phyloP scores from a whole-genome alignment of 2,113 vertebrate genomes.

The Rattus norvegicus region GRCr8 NC_086019.1:173605501-173606000 shows the following conservation, averaged over 20 bases:
- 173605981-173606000: slow-evolving; percentile 27
- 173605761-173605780: background rate
- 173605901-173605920: background rate
- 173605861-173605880: slow-evolving; percentile 25
- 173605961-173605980: slow-evolving; percentile 29
- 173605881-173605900: background rate
- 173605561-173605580: background rate
- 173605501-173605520: too few species aligned
- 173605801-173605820: background rate
- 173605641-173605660: too few species aligned
- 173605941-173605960: background rate
- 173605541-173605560: background rate
- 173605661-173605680: background rate
- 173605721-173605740: background rate
- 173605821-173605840: background rate
- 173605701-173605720: background rate
- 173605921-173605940: background rate
- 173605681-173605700: background rate
- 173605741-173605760: background rate
- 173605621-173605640: background rate
- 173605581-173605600: background rate
- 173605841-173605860: slow-evolving; percentile 19
- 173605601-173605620: background rate
- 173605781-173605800: background rate
- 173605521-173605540: background rate